A percentile compares a stretch with the other conserved stretches of the same genome.
Evolutionary conservation across 2,888 invertebrate genomes (phyloP).

Genomic region (Ferrisia virgata): DNA sequence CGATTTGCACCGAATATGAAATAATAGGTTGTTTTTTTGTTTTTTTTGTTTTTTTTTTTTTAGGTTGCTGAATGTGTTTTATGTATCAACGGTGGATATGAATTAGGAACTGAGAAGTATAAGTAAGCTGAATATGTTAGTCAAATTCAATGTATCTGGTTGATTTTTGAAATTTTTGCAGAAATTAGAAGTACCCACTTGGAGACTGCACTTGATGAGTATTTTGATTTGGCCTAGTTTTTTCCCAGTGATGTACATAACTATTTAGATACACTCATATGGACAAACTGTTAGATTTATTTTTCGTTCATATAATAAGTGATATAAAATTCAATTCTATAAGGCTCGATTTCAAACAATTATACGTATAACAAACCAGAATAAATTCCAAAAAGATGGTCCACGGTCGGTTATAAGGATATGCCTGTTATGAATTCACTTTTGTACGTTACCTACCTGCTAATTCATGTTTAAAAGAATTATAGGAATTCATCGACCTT

Average conservation of each 20-base stretch:
- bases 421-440: neutral
- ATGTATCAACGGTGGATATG: neutral
- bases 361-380: neutral
- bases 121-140: neutral
- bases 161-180: neutral
- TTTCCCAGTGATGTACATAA: too few relatives aligned
- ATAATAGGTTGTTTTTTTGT: neutral
- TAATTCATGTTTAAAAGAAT: neutral
- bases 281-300: too few relatives aligned
- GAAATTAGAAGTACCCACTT: too few relatives aligned
- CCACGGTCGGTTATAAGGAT: neutral
- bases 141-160: neutral
- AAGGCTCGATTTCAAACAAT: neutral
- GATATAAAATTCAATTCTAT: neutral
- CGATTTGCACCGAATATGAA: neutral
- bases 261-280: too few relatives aligned
- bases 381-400: neutral
- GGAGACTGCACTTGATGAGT: too few relatives aligned
- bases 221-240: too few relatives aligned
- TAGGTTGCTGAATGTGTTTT: neutral
- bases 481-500: constrained; percentile 13
- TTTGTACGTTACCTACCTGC: neutral
- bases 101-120: neutral
- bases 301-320: too few relatives aligned
- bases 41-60: neutral